Conservation (phyloP, 2,888 invertebrate species). For the Anticlea derivata region DNA sequence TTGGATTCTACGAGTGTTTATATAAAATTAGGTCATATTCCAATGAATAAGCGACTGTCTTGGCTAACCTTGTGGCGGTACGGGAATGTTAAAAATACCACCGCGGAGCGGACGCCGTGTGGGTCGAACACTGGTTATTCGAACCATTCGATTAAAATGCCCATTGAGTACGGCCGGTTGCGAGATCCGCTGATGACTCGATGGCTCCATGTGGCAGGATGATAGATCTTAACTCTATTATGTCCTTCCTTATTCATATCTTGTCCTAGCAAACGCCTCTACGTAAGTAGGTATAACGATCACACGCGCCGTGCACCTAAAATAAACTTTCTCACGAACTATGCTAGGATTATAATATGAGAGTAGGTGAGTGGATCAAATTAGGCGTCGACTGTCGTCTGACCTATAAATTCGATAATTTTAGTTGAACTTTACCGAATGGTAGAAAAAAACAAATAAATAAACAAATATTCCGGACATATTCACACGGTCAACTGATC, state of each 20-base stretch:
- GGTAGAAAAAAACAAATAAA: too few species aligned
- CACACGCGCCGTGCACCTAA: not conserved
- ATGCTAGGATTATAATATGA: not conserved
- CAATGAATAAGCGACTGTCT: conserved; percentile 79
- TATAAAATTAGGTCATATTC: conserved; percentile 80
- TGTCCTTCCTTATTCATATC: conserved; percentile 33
- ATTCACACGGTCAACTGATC: too few species aligned
- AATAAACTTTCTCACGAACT: conserved; percentile 16
- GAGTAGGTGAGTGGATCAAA: conserved; percentile 1
- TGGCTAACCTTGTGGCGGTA: conserved; percentile 80
- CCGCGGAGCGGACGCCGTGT: conserved; percentile 61
- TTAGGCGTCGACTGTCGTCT: not conserved
- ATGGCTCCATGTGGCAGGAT: conserved; percentile 33
- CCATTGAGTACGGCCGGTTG: conserved; percentile 29
- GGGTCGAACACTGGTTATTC: conserved; percentile 50
- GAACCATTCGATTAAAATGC: conserved; percentile 59
- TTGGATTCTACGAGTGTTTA: conserved; percentile 58
- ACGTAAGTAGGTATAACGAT: conserved; percentile 7
- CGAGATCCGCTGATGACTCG: conserved; percentile 19
- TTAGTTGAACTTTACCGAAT: too few species aligned
- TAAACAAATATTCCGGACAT: too few species aligned
- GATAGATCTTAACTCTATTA: conserved; percentile 37
- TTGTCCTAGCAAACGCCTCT: conserved; percentile 18
- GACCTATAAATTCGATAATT: not conserved
- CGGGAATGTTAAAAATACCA: conserved; percentile 84